These are phyloP conservation scores for Falco columbarius DNA, from an alignment of 2,797 vertebrate species.

Conservation along the genomic window DNA sequence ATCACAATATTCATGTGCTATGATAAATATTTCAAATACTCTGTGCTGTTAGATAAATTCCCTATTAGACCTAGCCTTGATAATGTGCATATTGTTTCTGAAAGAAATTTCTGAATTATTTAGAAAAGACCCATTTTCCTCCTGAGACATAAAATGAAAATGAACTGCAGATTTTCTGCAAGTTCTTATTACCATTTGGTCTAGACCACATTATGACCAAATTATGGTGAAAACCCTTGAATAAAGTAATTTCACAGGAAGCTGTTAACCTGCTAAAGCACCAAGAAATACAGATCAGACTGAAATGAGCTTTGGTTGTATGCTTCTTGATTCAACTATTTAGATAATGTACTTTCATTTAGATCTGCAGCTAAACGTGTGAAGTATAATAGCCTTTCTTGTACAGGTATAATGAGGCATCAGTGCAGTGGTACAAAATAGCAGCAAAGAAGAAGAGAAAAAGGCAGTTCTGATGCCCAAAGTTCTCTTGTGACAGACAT, in stretches of 20 bases:
- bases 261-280: slow-evolving; percentile 69
- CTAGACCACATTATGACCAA: slow-evolving; percentile 60
- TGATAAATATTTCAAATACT: slow-evolving; percentile 22
- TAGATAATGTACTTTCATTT: slow-evolving; percentile 74
- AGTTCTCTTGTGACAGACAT: not conserved
- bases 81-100: slow-evolving; percentile 54
- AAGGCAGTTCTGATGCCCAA: not conserved
- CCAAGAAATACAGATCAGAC: slow-evolving; percentile 68
- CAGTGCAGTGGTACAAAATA: slow-evolving; percentile 16
- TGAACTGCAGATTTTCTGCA: slow-evolving; percentile 47
- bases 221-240: slow-evolving; percentile 67
- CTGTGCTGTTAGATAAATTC: slow-evolving; percentile 11
- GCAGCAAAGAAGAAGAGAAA: not conserved
- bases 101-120: slow-evolving; percentile 48
- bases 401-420: slow-evolving; percentile 59
- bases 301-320: slow-evolving; percentile 66
- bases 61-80: not conserved
- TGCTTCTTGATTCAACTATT: slow-evolving; percentile 72
- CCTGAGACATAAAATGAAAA: slow-evolving; percentile 39
- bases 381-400: slow-evolving; percentile 67
- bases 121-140: not conserved
- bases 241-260: slow-evolving; percentile 69
- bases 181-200: slow-evolving; percentile 64
- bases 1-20: not conserved
- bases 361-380: slow-evolving; percentile 67